Evolutionary conservation across 1,140 invertebrate genomes (phyloP).

Genomic region (Drosophila mayri): DNA sequence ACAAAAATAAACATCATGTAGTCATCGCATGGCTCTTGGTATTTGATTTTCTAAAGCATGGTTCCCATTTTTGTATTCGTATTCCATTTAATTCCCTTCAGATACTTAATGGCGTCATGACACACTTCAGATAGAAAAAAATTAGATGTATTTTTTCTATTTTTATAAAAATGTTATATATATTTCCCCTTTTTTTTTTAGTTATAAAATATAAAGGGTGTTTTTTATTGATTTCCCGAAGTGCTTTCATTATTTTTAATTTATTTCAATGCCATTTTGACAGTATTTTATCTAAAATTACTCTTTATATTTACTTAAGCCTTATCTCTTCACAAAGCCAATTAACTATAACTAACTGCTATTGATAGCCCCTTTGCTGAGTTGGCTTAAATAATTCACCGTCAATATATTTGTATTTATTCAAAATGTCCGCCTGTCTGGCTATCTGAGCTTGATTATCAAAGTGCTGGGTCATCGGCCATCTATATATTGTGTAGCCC

Average conservation of each 20-base stretch:
- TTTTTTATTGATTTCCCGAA: not conserved
- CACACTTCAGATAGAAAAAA: conserved; percentile 6
- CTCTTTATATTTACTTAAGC: not conserved
- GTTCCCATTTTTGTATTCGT: conserved; percentile 15
- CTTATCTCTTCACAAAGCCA: conserved; percentile 21
- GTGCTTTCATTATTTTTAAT: not conserved
- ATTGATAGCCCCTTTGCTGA: conserved; percentile 16
- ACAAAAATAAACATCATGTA: conserved; percentile 57
- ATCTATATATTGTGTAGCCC: conserved; percentile 36
- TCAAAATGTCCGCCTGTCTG: conserved; percentile 42
- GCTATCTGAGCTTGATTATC: conserved; percentile 41
- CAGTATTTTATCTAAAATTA: not conserved
- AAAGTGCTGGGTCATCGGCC: conserved; percentile 44
- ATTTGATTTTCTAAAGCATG: conserved; percentile 18
- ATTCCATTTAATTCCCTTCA: conserved; percentile 14
- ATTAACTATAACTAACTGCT: conserved; percentile 33
- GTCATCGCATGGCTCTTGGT: conserved; percentile 46
- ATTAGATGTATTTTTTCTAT: not conserved
- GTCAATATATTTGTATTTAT: conserved; percentile 3
- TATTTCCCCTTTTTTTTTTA: too few relatives aligned
- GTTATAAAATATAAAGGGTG: not conserved
- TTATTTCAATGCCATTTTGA: not conserved
- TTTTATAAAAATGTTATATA: not conserved
- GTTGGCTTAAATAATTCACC: conserved; percentile 15
- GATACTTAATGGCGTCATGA: conserved; percentile 41